A percentile compares a stretch with the other conserved stretches of the same genome.
phyloP scores from a whole-genome alignment of 2,113 vertebrate genomes.

The Pygoscelis antarcticus region DNA sequence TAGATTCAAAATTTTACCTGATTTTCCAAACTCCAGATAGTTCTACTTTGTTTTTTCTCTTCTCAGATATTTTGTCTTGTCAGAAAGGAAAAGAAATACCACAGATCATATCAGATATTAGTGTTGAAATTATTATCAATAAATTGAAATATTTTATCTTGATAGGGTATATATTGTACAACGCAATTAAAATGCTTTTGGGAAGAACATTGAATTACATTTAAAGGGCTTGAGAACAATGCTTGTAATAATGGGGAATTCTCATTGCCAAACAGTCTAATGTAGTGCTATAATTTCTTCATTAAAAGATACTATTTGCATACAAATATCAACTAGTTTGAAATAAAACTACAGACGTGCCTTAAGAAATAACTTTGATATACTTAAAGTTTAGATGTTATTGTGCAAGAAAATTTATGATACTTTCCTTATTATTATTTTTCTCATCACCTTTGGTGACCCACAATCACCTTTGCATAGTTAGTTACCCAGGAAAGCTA shows the following conservation, averaged over 20 bases:
- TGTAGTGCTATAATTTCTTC: background rate
- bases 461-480: background rate
- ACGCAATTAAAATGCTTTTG: background rate
- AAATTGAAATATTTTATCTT: background rate
- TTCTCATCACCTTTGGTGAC: background rate
- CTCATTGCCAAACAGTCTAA: background rate
- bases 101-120: background rate
- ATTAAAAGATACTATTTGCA: background rate
- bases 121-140: background rate
- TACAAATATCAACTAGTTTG: background rate
- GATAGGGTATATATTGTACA: background rate
- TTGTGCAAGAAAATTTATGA: background rate
- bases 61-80: background rate
- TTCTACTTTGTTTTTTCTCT: background rate
- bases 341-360: background rate
- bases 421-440: background rate
- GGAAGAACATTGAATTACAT: background rate
- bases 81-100: background rate
- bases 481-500: background rate
- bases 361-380: background rate
- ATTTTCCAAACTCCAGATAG: background rate
- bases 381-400: background rate
- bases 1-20: background rate
- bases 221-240: background rate
- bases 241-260: background rate